Conservation (phyloP, 2,797 vertebrate genomes). For the Myotis myotis region DNA sequence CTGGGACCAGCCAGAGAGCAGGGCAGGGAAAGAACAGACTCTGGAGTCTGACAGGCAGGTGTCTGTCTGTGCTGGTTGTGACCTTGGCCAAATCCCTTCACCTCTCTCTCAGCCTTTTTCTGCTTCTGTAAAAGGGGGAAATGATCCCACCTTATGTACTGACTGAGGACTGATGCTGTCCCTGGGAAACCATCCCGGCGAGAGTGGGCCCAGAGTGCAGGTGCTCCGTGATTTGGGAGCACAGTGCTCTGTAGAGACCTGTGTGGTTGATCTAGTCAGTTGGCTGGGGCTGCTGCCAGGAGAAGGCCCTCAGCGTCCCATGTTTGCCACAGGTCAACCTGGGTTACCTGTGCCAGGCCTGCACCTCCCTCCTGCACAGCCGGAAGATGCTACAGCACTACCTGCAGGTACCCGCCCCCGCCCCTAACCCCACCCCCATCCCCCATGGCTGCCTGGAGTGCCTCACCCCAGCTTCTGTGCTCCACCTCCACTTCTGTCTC, state of each 20-base stretch:
- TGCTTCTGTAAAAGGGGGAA: neutral
- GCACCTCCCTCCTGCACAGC: slow-evolving; percentile 97
- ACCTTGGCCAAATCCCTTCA: neutral
- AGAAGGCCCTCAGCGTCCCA: neutral
- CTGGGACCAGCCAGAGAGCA: neutral
- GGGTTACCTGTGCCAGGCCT: slow-evolving; percentile 97
- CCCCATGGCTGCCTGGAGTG: fast-evolving
- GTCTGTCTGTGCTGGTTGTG: neutral
- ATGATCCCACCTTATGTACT: neutral
- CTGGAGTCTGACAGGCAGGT: neutral
- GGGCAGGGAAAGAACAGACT: neutral
- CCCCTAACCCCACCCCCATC: fast-evolving
- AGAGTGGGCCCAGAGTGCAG: neutral
- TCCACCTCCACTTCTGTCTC: neutral
- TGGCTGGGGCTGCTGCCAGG: neutral
- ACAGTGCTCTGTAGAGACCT: fast-evolving
- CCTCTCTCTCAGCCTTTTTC: neutral
- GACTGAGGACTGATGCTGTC: neutral
- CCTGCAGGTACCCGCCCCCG: slow-evolving; percentile 88
- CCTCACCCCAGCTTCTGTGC: neutral
- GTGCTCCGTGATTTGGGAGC: neutral
- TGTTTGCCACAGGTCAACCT: slow-evolving; percentile 90
- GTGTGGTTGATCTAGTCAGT: neutral
- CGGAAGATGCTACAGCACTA: slow-evolving; percentile 99
- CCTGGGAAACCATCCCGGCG: neutral